A percentile compares a stretch with the other conserved stretches of the same genome.
Evolutionary conservation across 2,888 invertebrate species (phyloP).

Genomic region (Diadegma fenestrale): DNA sequence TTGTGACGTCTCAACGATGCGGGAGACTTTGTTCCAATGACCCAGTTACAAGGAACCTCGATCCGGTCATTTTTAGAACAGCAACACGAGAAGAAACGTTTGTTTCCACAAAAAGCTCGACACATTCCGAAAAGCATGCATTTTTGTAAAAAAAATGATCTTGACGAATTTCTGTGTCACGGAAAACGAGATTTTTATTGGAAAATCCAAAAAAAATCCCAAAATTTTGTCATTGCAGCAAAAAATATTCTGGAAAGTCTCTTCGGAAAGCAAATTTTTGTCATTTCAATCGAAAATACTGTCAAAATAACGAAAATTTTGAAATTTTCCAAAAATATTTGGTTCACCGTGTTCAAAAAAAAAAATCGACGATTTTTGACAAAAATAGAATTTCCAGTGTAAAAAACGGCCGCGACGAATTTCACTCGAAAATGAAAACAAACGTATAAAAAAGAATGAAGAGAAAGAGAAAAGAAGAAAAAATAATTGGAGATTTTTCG

Average conservation of each 20-base stretch:
- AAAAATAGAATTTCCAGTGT: no score
- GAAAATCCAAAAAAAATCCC: background rate
- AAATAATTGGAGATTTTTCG: constrained; percentile 49
- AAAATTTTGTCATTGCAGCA: no score
- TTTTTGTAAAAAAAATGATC: background rate
- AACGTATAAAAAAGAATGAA: background rate
- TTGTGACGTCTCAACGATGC: constrained; percentile 75
- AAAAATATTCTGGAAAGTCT: no score
- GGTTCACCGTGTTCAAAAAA: no score
- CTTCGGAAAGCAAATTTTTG: no score
- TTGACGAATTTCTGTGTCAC: no score
- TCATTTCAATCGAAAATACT: no score
- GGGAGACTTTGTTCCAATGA: constrained; percentile 81
- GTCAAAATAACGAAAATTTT: no score
- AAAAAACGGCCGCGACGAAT: background rate
- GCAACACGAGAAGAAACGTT: background rate
- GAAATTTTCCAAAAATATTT: no score
- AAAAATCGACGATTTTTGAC: no score
- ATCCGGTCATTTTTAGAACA: constrained; percentile 43
- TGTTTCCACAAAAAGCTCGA: background rate
- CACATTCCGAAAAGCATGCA: constrained; percentile 1
- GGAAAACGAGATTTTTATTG: no score
- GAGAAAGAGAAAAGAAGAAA: constrained; percentile 24
- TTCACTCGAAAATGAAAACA: background rate
- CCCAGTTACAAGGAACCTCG: constrained; percentile 76